Percentiles rank a stretch among this genome's conserved stretches.
phyloP scores from a whole-genome alignment of 2,888 invertebrate genomes.

The Xylocampa areola region DNA sequence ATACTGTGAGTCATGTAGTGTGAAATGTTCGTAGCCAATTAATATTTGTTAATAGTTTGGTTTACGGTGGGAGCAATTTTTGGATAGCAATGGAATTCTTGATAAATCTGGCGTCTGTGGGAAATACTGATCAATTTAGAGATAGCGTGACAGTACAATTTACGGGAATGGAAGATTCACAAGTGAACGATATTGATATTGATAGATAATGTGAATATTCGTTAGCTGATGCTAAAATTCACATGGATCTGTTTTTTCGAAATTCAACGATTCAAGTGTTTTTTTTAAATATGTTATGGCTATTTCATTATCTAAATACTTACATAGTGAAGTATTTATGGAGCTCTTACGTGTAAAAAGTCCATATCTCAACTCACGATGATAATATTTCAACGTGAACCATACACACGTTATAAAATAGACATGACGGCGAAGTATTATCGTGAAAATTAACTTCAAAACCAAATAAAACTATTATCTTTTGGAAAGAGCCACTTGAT shows the following conservation, averaged over 20 bases:
- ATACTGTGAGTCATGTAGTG: constrained; percentile 53
- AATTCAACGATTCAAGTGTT: too few species aligned
- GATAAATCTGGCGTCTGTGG: neutral
- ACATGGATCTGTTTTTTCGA: too few species aligned
- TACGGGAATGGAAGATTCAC: constrained; percentile 11
- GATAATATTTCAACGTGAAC: too few species aligned
- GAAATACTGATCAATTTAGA: neutral
- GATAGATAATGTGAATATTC: constrained; percentile 6
- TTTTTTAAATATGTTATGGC: too few species aligned
- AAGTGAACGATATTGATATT: neutral
- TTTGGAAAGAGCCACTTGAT: constrained; percentile 1
- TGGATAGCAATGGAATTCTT: constrained; percentile 2
- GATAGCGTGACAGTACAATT: neutral
- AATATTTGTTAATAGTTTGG: constrained; percentile 50
- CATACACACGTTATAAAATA: neutral
- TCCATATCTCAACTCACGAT: too few species aligned
- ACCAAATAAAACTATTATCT: neutral
- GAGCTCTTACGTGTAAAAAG: too few species aligned
- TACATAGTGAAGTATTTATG: too few species aligned
- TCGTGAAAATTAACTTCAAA: neutral
- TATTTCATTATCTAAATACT: too few species aligned
- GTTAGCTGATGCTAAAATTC: neutral
- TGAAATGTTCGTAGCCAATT: constrained; percentile 49
- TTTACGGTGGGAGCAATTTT: constrained; percentile 7
- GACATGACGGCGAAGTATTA: neutral